A percentile compares a stretch with the other conserved stretches of the same genome.
These are phyloP conservation scores for Eunapius fragilis DNA, from an alignment of 37 sponge, comb jelly and placozoan species.

Conservation along the genomic window DNA sequence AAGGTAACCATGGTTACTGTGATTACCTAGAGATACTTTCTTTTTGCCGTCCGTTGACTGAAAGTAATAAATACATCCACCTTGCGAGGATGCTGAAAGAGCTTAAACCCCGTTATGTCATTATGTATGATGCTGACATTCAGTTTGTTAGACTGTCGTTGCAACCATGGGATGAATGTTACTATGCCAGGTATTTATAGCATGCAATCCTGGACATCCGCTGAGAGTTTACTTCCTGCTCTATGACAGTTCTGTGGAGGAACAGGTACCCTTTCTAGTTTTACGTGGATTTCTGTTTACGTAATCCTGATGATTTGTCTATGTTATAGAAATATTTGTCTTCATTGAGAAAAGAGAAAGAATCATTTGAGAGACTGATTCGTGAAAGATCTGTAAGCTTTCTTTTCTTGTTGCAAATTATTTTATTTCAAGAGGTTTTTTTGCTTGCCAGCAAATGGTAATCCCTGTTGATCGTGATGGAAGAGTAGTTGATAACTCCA, in stretches of 20 bases:
- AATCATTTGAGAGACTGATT: constrained; percentile 93
- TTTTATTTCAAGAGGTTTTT: background rate
- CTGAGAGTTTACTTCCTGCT: constrained; percentile 93
- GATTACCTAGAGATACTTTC: background rate
- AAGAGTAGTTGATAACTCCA: constrained; percentile 25
- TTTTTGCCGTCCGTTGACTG: background rate
- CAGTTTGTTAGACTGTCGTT: constrained; percentile 72
- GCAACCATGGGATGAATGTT: background rate
- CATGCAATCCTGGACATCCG: constrained; percentile 66
- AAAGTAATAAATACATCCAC: constrained; percentile 22
- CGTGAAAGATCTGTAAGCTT: constrained; percentile 83
- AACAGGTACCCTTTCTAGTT: constrained; percentile 65
- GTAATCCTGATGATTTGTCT: constrained; percentile 24
- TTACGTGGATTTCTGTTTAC: background rate
- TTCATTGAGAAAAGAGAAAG: constrained; percentile 85
- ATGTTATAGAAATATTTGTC: constrained; percentile 86
- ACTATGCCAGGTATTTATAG: constrained; percentile 73
- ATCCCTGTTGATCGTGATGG: constrained; percentile 93
- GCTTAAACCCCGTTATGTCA: constrained; percentile 67
- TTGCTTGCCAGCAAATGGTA: constrained; percentile 72
- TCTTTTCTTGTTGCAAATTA: too few relatives aligned
- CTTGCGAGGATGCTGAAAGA: constrained; percentile 51
- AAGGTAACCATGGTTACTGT: constrained; percentile 15
- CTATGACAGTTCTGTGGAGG: constrained; percentile 97
- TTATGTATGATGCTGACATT: constrained; percentile 92